Percentiles rank a stretch among this genome's conserved stretches.
Conservation (phyloP, 2,797 vertebrate genomes). For the Tapera naevia region DNA sequence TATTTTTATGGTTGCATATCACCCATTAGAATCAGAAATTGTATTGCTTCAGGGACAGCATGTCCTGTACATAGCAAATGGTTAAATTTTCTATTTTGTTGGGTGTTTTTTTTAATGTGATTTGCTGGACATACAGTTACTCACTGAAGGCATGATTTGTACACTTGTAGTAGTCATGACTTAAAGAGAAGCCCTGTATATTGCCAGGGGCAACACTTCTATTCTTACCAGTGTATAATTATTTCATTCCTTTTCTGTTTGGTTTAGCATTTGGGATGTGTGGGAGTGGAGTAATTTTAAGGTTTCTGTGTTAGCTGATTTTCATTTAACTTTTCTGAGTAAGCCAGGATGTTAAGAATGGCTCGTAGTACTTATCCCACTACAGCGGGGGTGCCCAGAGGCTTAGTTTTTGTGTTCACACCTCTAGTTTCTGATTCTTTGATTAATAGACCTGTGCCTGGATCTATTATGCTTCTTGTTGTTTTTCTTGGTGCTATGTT, state of each 20-base stretch:
- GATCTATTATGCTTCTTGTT: not conserved
- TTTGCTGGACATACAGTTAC: not conserved
- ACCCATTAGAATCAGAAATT: not conserved
- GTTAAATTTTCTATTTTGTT: not conserved
- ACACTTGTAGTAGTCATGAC: not conserved
- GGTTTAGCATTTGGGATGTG: not conserved
- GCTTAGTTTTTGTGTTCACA: not conserved
- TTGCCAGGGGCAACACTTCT: not conserved
- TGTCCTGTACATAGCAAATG: not conserved
- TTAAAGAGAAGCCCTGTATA: not conserved
- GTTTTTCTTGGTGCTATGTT: not conserved
- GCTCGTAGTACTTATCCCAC: not conserved
- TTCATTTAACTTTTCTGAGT: not conserved
- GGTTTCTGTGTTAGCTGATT: not conserved
- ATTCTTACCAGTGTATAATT: not conserved
- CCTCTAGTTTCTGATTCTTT: not conserved
- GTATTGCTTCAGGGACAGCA: not conserved
- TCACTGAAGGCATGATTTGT: not conserved
- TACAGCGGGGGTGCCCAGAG: not conserved
- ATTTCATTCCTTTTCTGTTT: not conserved
- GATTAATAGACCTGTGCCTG: not conserved
- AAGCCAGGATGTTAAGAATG: not conserved
- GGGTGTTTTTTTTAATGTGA: not conserved
- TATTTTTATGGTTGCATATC: not conserved
- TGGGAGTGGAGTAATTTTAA: not conserved